Base-by-base conservation (phyloP, 2,797 vertebrate genomes). In the Rhodeus uyekii region DNA sequence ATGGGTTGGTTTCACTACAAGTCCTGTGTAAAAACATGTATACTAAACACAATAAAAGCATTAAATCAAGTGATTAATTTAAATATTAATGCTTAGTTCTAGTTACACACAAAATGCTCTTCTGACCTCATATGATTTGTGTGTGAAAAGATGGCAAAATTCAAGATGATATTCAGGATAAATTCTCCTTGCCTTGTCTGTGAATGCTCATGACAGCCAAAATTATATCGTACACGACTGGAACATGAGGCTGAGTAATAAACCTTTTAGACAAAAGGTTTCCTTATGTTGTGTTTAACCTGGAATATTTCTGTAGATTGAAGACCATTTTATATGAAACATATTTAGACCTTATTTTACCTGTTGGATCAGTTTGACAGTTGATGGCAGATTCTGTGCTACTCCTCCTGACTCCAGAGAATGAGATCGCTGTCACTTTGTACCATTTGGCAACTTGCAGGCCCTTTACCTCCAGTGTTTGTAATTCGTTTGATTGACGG, bases 361-460 rank as follows among this genome's bases (percentile, higher is more conserved):
- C 93, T 50, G 88, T 87, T 42, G 90, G 85, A 82, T 93, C 89
- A 69, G 94, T 93, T 0, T 0, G 2, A 73, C 94, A 95, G 8
- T 0, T 8, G 53, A 92, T 79, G 19, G n/a, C n/a, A n/a, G 61
- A 9, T 4, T 18, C 63, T 0, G 86, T 24, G 10, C 5, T 9
- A 18, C 85, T 90, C 81, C n/a, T 85, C 32, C 4, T 2, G 0
- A 0, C 0, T 12, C 84, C 85, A 76, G 90, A 93, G 8, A 88
- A 0, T 24, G 87, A 67, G 13, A 14, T 32, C 8, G 92, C 22
- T 22, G 78, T 85, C 71, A 94, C 86, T 5, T 53, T 1, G 55
- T 95, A 94, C n/a, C 48, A 89, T 16, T 64, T 87, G 10, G 93
- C 93, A 50, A 91, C 93, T 78, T 82, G 86, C 53, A 94, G 85